Percentiles rank a stretch among this genome's conserved stretches.
phyloP scores from a whole-genome alignment of 2,888 invertebrate species.

The Lasioglossum vierecki region DNA sequence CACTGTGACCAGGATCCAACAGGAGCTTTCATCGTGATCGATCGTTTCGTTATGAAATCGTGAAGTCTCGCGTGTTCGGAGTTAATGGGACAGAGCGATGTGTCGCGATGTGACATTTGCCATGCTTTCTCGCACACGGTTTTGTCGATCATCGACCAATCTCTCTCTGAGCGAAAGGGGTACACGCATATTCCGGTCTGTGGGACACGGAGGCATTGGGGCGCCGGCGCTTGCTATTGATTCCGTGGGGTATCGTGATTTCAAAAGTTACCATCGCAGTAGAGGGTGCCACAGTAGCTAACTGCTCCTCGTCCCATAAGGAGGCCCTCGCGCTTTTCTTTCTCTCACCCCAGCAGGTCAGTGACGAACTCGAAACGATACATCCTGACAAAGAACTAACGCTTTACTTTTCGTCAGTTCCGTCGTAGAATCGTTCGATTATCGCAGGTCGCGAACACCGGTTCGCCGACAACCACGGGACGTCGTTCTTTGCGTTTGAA shows the following conservation, averaged over 20 bases:
- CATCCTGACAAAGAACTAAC: constrained; percentile 24
- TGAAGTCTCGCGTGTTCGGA: not conserved
- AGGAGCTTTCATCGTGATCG: not conserved
- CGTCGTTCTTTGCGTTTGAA: not conserved
- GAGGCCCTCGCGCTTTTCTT: constrained; percentile 77
- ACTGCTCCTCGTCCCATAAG: constrained; percentile 79
- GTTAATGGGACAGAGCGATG: not conserved
- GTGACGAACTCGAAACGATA: constrained; percentile 65
- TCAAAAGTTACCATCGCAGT: constrained; percentile 77
- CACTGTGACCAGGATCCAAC: not conserved
- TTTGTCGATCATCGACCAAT: constrained; percentile 57
- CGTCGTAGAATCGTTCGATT: not conserved
- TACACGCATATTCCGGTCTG: constrained; percentile 65
- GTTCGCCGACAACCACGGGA: not conserved
- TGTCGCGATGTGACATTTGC: not conserved
- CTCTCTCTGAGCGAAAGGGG: constrained; percentile 50
- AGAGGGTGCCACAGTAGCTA: constrained; percentile 82
- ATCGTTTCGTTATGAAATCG: not conserved
- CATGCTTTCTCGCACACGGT: constrained; percentile 14
- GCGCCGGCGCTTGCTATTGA: constrained; percentile 82
- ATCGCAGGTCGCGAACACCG: not conserved
- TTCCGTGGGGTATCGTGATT: constrained; percentile 77
- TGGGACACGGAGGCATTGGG: constrained; percentile 60
- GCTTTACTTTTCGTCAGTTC: not conserved
- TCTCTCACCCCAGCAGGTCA: constrained; percentile 79